Evolutionary conservation across 2,888 invertebrate genomes (phyloP), one percentile per base, ranked within the genome.

Genomic region (Subacronicta megacephala): DNA sequence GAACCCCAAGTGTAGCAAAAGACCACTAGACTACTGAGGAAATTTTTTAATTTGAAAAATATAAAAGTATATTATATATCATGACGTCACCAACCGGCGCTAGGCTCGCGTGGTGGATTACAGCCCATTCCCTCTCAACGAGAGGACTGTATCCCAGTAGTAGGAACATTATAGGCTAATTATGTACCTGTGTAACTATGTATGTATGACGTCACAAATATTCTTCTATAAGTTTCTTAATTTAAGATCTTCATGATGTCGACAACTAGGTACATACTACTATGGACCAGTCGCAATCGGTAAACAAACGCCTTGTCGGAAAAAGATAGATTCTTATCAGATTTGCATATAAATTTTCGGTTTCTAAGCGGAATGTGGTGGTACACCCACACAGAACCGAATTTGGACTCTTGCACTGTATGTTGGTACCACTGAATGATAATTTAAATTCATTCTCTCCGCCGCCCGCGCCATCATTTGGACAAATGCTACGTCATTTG

Each of bases 381-480:
- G 59, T 67, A 74, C 79, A 84, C 82, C 83, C 82, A 89, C 85
- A 84, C 80, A 81, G 75, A 77, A 77, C 82, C 83, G 84, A 88
- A 90, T 92, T 93, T 87, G 88, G 89, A 84, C 85, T 88, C 82
- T 85, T 86, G 86, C 84, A 90, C 85, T 84, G 83, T 90, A 86
- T 89, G 92, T 90, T 90, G 88, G 90, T 91, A 94, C 88, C 91
- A 93, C 93, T 93, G 94, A 93, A 94, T 94, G 94, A 94, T 94
- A 94, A 94, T 94, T 94, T 94, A 94, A 94, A 94, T 94, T 94
- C 94, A 94, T 94, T 94, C 94, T 94, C 94, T 94, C 88, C 90
- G 89, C 90, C 94, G 93, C 94, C 94, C 93, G 93, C 94, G 94
- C 94, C 94, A 94, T 94, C 94, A 94, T 94, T 94, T 93, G 94